Evolutionary conservation across 92 coral and sea anemone species (phyloP), one percentile per base, ranked within the genome.

Genomic region (Heliopora coerulea): DNA sequence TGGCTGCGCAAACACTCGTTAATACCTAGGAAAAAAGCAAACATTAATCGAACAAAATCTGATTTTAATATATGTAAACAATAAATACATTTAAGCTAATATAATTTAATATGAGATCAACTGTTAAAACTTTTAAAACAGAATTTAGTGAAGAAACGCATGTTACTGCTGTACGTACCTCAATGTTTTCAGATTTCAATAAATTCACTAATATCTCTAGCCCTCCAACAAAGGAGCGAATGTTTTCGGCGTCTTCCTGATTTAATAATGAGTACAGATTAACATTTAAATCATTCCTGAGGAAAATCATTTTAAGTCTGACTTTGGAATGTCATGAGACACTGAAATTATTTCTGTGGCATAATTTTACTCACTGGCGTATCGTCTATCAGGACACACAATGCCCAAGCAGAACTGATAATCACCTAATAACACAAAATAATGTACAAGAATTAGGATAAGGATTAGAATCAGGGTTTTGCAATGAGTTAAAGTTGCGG

Each of bases 161-260:
- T n/a, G n/a, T 30, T 37, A 32, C 14, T 17, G 10, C 3, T 62
- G 25, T 14, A 56, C 89, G 65, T 59, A 89, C 97, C 82, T 91
- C 89, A 10, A 79, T 56, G 49, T 91, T 82, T 28, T 85, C 83
- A 27, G 87, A 87, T 35, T 83, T 87, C 70, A 91, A 79, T 57
- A 89, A 79, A 15, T 82, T 81, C 10, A 91, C 90, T 32, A 86
- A 77, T 37, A 91, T 79, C 57, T 91, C 97, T 68, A 91, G 83
- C 34, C 97, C 97, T 11, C 97, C 97, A 56, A 91, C 91, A 52
- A 91, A 89, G 26, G 96, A 89, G 50, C 97, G 91, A 28, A 96
- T 85, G 24, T 77, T 87, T 50, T 91, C 96, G 80, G 96, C 90
- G 37, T 96, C 91, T 25, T 85, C 91, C 97, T 91, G 40, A 29